phyloP scores from a whole-genome alignment of 2,113 vertebrate genomes.

The Thunnus maccoyii region DNA sequence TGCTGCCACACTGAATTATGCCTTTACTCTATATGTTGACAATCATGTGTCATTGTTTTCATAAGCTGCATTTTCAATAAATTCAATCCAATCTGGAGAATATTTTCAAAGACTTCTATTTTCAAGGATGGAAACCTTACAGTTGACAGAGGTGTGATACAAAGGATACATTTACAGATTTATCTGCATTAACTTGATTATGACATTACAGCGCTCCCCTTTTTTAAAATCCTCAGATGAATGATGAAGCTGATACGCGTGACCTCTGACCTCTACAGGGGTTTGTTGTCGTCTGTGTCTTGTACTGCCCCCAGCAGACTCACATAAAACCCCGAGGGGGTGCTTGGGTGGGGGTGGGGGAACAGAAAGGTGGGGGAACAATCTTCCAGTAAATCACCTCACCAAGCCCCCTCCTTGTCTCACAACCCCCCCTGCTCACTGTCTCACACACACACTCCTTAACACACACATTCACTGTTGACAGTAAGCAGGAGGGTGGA shows the following conservation, averaged over 20 bases:
- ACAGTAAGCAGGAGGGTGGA: slow-evolving; percentile 77
- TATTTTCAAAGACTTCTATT: background rate
- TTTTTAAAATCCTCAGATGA: background rate
- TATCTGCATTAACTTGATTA: background rate
- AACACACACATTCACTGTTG: slow-evolving; percentile 58
- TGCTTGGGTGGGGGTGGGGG: background rate
- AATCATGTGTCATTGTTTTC: no score
- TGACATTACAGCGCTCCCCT: background rate
- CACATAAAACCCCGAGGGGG: slow-evolving; percentile 18
- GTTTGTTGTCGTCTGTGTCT: slow-evolving; percentile 18
- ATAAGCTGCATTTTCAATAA: no score
- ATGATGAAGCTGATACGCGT: slow-evolving; percentile 11
- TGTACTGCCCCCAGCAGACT: slow-evolving; percentile 23
- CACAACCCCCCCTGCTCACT: background rate
- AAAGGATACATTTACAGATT: background rate
- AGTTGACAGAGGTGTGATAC: background rate
- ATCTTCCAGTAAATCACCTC: slow-evolving; percentile 67
- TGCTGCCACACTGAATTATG: no score
- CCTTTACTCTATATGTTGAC: no score
- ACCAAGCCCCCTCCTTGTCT: slow-evolving; percentile 15
- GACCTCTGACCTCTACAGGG: slow-evolving; percentile 43
- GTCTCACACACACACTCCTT: slow-evolving; percentile 18
- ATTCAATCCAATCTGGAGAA: background rate
- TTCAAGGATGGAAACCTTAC: background rate
- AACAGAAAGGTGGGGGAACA: background rate